A percentile compares a stretch with the other conserved stretches of the same genome.
Conservation (phyloP, 2,888 invertebrate species). For the Abrostola triplasia region DNA sequence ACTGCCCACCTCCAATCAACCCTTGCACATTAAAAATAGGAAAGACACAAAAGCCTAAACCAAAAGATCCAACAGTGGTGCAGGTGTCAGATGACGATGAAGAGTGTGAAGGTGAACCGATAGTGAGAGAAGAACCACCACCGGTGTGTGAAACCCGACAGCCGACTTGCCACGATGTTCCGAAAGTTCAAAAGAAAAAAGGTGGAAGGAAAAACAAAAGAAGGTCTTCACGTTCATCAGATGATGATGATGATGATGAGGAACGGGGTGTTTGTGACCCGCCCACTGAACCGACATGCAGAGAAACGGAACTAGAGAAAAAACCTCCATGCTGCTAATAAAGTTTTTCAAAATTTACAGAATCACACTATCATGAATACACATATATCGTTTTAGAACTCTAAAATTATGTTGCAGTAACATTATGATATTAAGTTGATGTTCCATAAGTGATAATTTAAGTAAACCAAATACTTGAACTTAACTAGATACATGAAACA, state of each 20-base stretch:
- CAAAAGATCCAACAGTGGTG: not conserved
- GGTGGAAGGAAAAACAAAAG: not conserved
- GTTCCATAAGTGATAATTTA: not conserved
- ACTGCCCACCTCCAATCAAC: conserved; percentile 12
- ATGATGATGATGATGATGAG: not conserved
- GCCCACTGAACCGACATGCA: conserved; percentile 7
- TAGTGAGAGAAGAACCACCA: not conserved
- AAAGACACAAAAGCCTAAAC: not conserved
- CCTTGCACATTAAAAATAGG: conserved; percentile 1
- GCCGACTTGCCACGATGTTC: not conserved
- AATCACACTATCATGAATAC: no score
- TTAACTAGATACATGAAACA: not conserved
- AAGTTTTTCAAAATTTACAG: not conserved
- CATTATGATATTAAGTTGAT: no score
- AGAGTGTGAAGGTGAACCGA: conserved; percentile 1
- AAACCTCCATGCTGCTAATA: conserved; percentile 2
- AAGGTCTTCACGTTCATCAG: not conserved
- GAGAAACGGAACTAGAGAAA: not conserved
- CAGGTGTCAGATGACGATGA: not conserved
- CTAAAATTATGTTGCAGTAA: no score
- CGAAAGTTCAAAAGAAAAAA: not conserved
- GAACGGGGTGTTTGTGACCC: conserved; percentile 2
- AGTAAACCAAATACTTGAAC: not conserved
- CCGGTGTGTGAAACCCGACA: not conserved
- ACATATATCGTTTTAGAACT: no score